phyloP scores from a whole-genome alignment of 2,797 vertebrate genomes.

The Margarornis squamiger region DNA sequence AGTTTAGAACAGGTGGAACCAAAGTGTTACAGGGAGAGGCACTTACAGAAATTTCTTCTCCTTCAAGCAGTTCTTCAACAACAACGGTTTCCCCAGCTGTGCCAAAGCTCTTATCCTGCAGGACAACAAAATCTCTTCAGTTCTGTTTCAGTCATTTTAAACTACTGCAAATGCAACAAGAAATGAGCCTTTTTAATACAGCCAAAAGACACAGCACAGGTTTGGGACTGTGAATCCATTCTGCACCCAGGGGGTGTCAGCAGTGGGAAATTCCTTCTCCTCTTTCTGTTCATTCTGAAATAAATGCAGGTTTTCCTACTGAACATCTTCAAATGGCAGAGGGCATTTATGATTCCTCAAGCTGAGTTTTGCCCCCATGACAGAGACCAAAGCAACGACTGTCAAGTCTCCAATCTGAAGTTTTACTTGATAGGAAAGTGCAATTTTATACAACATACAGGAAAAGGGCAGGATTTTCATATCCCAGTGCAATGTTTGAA shows the following conservation, averaged over 20 bases:
- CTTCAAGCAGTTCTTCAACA: conserved; percentile 93
- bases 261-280: neutral
- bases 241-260: neutral
- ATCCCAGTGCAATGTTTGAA: neutral
- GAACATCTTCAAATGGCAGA: neutral
- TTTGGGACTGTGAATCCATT: neutral
- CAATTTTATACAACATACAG: neutral
- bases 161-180: neutral
- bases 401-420: neutral
- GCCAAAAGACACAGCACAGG: neutral
- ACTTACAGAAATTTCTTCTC: conserved; percentile 95
- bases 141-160: neutral
- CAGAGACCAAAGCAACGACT: neutral
- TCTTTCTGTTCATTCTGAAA: neutral
- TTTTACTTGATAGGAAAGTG: neutral
- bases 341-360: neutral
- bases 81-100: conserved; percentile 92
- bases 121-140: neutral
- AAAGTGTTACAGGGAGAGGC: neutral
- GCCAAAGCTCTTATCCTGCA: conserved; percentile 88
- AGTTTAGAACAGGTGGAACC: neutral
- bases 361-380: neutral
- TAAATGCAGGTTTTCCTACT: neutral
- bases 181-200: neutral
- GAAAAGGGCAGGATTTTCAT: neutral